phyloP scores from a whole-genome alignment of 1,140 invertebrate genomes.

The Zaprionus davidi region DNA sequence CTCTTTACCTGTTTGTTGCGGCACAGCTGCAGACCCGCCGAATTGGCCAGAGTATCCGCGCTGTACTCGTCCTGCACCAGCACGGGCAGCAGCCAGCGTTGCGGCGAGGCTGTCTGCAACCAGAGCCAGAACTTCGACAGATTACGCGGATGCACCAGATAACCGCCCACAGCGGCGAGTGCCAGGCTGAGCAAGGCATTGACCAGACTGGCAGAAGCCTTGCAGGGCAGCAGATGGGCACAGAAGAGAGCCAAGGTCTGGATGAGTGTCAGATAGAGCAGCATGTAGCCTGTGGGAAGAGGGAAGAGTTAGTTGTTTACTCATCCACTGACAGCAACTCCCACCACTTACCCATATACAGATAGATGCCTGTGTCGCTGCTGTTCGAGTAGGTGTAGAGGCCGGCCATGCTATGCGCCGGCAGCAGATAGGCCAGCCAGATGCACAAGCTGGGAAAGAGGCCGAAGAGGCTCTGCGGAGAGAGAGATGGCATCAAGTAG shows the following conservation, averaged over 20 bases:
- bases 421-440: constrained; percentile 92
- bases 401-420: constrained; percentile 95
- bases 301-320: constrained; percentile 6
- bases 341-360: constrained; percentile 88
- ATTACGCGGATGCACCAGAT: constrained; percentile 89
- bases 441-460: constrained; percentile 86
- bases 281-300: constrained; percentile 88
- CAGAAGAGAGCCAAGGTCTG: constrained; percentile 88
- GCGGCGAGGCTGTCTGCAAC: constrained; percentile 89
- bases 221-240: constrained; percentile 85
- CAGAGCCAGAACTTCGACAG: constrained; percentile 88
- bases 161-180: constrained; percentile 89
- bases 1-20: constrained; percentile 88
- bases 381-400: constrained; percentile 88
- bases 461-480: constrained; percentile 62
- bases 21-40: constrained; percentile 86
- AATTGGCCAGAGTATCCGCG: constrained; percentile 86
- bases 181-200: constrained; percentile 87
- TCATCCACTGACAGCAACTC: background rate
- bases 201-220: constrained; percentile 86
- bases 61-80: constrained; percentile 89
- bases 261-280: constrained; percentile 91
- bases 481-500: background rate
- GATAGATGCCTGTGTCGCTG: constrained; percentile 89
- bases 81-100: constrained; percentile 90